phyloP scores from a whole-genome alignment of 35 echinoderm and acorn worm species.

The Amphiura filiformis region DNA sequence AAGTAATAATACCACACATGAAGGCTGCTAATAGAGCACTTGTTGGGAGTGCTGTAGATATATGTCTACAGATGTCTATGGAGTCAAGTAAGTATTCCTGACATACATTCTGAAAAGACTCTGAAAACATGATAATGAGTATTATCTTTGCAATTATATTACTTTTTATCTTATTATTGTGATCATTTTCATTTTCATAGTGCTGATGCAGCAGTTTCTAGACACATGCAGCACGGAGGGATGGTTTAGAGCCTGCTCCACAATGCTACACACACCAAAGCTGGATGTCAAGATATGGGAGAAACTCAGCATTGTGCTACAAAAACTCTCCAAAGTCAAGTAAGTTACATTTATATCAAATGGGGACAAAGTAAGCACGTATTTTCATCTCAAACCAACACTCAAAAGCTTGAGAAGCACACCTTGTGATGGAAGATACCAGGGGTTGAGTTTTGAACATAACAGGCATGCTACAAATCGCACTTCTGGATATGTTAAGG shows the following conservation, averaged over 20 bases:
- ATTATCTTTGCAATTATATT: too few relatives aligned
- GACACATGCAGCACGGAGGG: constrained; percentile 63
- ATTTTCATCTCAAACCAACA: background rate
- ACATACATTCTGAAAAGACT: too few relatives aligned
- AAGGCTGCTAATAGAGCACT: constrained; percentile 66
- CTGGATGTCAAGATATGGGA: constrained; percentile 78
- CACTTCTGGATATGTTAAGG: too few relatives aligned
- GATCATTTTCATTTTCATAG: constrained; percentile 23
- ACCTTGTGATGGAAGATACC: too few relatives aligned
- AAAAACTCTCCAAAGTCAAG: constrained; percentile 95
- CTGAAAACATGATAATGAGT: too few relatives aligned
- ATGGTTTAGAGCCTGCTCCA: constrained; percentile 68
- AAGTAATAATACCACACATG: constrained; percentile 57
- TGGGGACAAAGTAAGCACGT: background rate
- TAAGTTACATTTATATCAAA: constrained; percentile 26
- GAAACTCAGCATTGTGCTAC: constrained; percentile 90
- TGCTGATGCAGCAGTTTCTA: constrained; percentile 68
- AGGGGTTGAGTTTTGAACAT: too few relatives aligned
- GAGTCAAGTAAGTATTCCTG: constrained; percentile 71
- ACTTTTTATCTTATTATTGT: too few relatives aligned
- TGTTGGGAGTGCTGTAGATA: constrained; percentile 66
- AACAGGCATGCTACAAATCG: too few relatives aligned
- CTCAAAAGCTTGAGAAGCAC: background rate
- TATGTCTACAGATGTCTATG: constrained; percentile 96
- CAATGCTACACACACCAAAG: constrained; percentile 46